Evolutionary conservation across 2,113 vertebrate species (phyloP), one percentile per base, ranked within the genome.

Genomic region (Ptychochromis oligacanthus): DNA sequence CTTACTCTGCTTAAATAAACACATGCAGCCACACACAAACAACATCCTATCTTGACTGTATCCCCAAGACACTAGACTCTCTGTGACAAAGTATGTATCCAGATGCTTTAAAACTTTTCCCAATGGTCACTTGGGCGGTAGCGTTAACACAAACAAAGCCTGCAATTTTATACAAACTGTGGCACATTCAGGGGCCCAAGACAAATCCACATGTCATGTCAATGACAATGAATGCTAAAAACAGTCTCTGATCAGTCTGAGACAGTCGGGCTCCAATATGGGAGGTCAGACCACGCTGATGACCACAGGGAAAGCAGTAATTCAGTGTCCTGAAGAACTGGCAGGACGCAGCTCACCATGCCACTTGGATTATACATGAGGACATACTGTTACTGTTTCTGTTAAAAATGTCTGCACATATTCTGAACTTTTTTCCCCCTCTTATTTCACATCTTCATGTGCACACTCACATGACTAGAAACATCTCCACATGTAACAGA

Each of bases 151-250:
- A 81, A 84, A 89, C 88, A 93, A 87, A 92, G 81, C 92, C 91
- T 79, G 84, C 82, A 94, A 89, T 94, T 95, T 94, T 60, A 88
- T 31, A 86, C 85, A 89, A 88, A 83, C 77, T 80, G 84, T 86
- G 80, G 84, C 77, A 85, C 80, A 72, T 80, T 87, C 31, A 14
- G 76, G 72, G 64, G 67, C 81, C 91, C 85, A 91, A 93, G 77
- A 90, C 85, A 95, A 94, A 95, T 92, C 90, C 86, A 91, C 91
- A 92, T 89, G 91, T 89, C 90, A 91, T 78, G 86, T 85, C 91
- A 92, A 87, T 93, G 90, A 92, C 84, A 91, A 80, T 84, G 85
- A 85, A 82, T 40, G 87, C 87, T 88, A 81, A 88, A 91, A 85
- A 74, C 74, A 74, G 90, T 31, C 92, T 92, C 80, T 90, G 88